Percentiles rank a stretch among this genome's conserved stretches.
phyloP scores from a whole-genome alignment of 2,113 vertebrate species.

The Galeopterus variegatus region DNA sequence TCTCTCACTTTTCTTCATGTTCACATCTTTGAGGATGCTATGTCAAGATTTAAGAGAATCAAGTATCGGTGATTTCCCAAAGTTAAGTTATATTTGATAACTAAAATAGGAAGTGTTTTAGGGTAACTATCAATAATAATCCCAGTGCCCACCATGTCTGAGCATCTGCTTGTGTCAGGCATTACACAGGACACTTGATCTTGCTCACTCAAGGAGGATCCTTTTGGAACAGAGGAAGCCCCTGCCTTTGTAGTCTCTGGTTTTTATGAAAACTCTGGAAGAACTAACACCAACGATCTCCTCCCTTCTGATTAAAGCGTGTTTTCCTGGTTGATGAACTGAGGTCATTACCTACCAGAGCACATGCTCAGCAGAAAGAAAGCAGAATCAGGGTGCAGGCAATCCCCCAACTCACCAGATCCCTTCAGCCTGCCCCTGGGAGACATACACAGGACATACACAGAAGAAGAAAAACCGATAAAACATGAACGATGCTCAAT shows the following conservation, averaged over 20 bases:
- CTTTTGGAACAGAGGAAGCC: too few relatives aligned
- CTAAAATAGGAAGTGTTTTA: rapidly evolving
- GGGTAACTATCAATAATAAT: rapidly evolving
- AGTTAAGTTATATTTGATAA: not conserved
- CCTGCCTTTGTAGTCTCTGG: not conserved
- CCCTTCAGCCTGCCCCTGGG: not conserved
- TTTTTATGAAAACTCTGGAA: not conserved
- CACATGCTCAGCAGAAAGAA: not conserved
- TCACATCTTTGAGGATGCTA: not conserved
- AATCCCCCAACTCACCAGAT: not conserved
- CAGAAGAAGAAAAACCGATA: too few relatives aligned
- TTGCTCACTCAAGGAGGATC: not conserved
- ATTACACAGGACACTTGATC: too few relatives aligned
- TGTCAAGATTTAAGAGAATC: not conserved
- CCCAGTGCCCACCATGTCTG: rapidly evolving
- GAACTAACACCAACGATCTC: rapidly evolving
- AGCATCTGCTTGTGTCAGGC: rapidly evolving
- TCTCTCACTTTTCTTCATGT: not conserved
- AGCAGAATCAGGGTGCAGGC: not conserved
- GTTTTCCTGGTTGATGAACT: not conserved
- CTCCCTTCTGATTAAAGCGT: not conserved
- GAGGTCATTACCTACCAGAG: not conserved
- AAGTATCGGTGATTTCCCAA: rapidly evolving
- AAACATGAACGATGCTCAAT: not conserved
- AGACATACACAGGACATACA: too few relatives aligned